A percentile compares a stretch with the other conserved stretches of the same genome.
Conservation (phyloP, 2,888 invertebrate genomes). For the Halocaridina rubra region DNA sequence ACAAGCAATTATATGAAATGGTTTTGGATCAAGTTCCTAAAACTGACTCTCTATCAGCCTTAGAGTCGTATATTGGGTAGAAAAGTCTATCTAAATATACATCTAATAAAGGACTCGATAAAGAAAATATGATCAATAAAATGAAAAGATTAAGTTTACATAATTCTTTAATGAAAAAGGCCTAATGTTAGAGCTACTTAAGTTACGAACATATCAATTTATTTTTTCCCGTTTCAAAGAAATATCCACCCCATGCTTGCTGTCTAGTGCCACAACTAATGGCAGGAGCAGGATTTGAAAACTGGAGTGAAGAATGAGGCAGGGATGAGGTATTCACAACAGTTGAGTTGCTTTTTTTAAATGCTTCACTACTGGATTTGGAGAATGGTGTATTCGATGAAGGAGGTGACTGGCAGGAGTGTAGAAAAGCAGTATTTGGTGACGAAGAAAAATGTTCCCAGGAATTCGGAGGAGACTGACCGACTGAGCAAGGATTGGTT, state of each 20-base stretch:
- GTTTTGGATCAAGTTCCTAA: too few relatives aligned
- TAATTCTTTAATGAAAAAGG: neutral
- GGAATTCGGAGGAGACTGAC: constrained; percentile 26
- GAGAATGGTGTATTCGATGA: neutral
- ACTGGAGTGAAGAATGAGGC: neutral
- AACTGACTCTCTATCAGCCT: too few relatives aligned
- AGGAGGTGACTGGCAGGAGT: constrained; percentile 37
- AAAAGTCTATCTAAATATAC: too few relatives aligned
- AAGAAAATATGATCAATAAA: too few relatives aligned
- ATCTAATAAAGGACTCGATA: too few relatives aligned
- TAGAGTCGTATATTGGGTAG: too few relatives aligned
- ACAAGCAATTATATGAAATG: too few relatives aligned
- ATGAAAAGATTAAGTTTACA: too few relatives aligned
- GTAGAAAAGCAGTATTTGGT: constrained; percentile 42
- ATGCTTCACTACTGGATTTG: neutral
- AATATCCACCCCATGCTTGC: constrained; percentile 19
- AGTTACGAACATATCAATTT: constrained; percentile 31
- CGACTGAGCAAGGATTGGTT: neutral
- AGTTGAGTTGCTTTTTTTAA: neutral
- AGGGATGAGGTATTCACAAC: neutral
- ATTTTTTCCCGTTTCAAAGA: constrained; percentile 14
- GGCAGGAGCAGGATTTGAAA: neutral
- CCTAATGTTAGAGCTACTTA: neutral
- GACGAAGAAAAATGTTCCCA: constrained; percentile 12
- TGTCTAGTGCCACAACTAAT: constrained; percentile 34